A percentile compares a stretch with the other conserved stretches of the same genome.
Conservation (phyloP, 2,113 vertebrate genomes). For the Campylorhamphus procurvoides region DNA sequence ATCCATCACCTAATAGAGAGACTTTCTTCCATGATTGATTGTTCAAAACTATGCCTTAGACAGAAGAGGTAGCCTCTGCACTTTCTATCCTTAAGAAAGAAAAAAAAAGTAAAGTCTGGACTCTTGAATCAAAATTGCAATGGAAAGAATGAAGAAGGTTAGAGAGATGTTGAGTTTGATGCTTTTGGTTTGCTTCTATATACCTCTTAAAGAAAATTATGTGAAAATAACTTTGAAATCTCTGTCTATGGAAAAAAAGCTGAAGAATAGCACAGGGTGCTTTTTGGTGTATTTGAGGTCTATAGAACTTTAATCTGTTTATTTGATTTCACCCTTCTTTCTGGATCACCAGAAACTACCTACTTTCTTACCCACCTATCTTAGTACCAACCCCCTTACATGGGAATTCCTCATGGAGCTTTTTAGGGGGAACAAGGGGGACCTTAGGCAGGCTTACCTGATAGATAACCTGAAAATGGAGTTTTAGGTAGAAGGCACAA, state of each 20-base stretch:
- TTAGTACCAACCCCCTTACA: neutral
- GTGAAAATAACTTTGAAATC: neutral
- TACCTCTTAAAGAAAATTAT: neutral
- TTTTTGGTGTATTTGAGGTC: neutral
- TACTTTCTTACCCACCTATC: neutral
- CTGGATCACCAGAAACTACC: rapidly evolving
- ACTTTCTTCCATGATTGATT: neutral
- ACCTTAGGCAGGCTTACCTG: neutral
- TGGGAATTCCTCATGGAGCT: neutral
- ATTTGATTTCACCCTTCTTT: neutral
- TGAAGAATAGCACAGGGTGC: neutral
- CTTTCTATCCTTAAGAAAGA: neutral
- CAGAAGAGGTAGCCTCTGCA: neutral
- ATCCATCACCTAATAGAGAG: neutral
- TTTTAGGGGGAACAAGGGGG: neutral
- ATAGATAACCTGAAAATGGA: neutral
- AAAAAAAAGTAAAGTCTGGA: neutral
- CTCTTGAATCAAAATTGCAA: neutral
- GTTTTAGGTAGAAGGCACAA: neutral
- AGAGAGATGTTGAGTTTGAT: neutral
- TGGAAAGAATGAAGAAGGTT: neutral
- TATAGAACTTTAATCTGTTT: neutral
- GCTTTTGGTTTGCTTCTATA: neutral
- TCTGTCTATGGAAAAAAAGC: neutral
- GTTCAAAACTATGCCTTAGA: neutral